Evolutionary conservation across 1,140 invertebrate species (phyloP).

Genomic region (Trissolcus basalis): DNA sequence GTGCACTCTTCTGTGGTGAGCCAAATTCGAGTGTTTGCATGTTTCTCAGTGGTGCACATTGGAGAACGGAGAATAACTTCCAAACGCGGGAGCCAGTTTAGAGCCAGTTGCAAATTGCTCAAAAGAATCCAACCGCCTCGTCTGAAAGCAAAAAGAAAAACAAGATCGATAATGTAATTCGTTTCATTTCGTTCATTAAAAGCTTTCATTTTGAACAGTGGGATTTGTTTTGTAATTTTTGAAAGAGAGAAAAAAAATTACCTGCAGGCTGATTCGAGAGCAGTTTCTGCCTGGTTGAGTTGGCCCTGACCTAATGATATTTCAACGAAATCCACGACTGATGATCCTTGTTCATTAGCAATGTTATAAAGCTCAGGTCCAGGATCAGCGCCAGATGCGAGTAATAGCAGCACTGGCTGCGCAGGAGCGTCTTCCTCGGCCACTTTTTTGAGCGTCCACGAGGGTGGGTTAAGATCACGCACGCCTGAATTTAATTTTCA

Average conservation of each 20-base stretch:
- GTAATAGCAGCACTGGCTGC: conserved; percentile 82
- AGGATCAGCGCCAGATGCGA: conserved; percentile 85
- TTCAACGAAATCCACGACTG: conserved; percentile 72
- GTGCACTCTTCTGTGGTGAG: conserved; percentile 83
- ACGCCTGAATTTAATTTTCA: conserved; percentile 59
- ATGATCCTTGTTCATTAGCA: conserved; percentile 68
- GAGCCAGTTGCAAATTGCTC: conserved; percentile 93
- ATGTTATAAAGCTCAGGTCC: conserved; percentile 83
- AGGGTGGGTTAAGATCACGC: conserved; percentile 64
- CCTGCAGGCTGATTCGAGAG: conserved; percentile 76
- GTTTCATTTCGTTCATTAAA: too few relatives aligned
- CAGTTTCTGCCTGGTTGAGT: conserved; percentile 79
- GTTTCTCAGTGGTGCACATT: conserved; percentile 77
- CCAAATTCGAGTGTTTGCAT: conserved; percentile 83
- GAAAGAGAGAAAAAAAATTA: conserved; percentile 21
- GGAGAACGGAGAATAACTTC: conserved; percentile 82
- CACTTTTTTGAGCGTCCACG: conserved; percentile 69
- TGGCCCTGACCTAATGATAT: conserved; percentile 85
- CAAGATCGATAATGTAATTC: too few relatives aligned
- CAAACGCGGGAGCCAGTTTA: conserved; percentile 84
- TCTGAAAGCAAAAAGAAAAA: conserved; percentile 13
- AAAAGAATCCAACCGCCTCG: conserved; percentile 85
- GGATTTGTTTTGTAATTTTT: not conserved
- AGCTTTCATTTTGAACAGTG: too few relatives aligned
- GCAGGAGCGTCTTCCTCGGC: conserved; percentile 69